Conservation (phyloP, 2,113 vertebrate species). For the Spea bombifrons region DNA sequence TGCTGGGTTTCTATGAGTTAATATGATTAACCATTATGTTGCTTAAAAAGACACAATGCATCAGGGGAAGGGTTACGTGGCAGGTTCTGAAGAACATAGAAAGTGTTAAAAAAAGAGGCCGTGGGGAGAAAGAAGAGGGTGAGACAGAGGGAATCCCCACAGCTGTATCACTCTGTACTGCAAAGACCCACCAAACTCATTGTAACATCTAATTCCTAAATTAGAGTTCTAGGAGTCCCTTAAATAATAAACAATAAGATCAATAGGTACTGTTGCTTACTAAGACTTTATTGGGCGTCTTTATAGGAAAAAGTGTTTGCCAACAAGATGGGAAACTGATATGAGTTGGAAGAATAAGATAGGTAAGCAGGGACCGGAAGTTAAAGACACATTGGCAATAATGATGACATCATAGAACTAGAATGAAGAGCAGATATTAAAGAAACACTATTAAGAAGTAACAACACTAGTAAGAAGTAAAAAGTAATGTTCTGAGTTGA, state of each 20-base stretch:
- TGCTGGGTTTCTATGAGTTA: neutral
- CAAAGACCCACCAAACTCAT: slow-evolving; percentile 39
- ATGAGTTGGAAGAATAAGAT: too few species aligned
- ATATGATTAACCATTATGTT: neutral
- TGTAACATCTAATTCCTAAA: neutral
- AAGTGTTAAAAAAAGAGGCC: slow-evolving; percentile 6
- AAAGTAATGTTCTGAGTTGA: too few species aligned
- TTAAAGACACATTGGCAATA: neutral
- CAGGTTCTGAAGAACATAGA: neutral
- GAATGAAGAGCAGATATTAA: too few species aligned
- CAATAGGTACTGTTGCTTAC: neutral
- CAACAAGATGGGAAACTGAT: too few species aligned
- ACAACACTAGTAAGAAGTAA: too few species aligned
- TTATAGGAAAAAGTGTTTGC: too few species aligned
- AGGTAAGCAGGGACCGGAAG: neutral
- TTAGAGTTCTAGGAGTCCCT: neutral
- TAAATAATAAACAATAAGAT: neutral
- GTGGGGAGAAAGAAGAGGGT: slow-evolving; percentile 5
- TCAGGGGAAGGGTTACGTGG: neutral
- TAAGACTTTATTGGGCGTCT: neutral
- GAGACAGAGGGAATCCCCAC: slow-evolving; percentile 50
- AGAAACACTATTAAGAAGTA: too few species aligned
- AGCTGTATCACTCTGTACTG: slow-evolving; percentile 60
- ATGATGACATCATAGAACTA: too few species aligned
- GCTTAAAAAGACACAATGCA: neutral